These are phyloP conservation scores for Folsomia manolachei DNA, from an alignment of 2,888 invertebrate genomes.

Conservation along the genomic window DNA sequence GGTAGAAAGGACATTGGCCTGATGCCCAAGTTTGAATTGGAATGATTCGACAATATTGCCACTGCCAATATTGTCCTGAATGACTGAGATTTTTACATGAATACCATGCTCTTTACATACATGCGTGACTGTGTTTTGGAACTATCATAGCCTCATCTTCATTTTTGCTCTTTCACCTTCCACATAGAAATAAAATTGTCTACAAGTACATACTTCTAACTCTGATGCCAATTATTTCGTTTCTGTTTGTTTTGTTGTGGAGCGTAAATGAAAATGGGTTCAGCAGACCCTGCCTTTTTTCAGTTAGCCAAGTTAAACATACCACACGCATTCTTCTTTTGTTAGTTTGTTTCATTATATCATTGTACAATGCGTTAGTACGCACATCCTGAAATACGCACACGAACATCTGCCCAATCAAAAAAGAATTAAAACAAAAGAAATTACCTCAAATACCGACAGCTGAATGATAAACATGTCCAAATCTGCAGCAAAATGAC, in stretches of 20 bases:
- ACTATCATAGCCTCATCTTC: slow-evolving; percentile 23
- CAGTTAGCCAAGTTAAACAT: too few relatives aligned
- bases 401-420: too few relatives aligned
- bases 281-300: too few relatives aligned
- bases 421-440: background rate
- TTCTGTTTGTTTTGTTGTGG: background rate
- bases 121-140: slow-evolving; percentile 11
- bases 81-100: slow-evolving; percentile 9
- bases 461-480: background rate
- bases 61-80: slow-evolving; percentile 21
- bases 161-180: slow-evolving; percentile 18
- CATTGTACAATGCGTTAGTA: too few relatives aligned
- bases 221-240: background rate
- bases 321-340: too few relatives aligned
- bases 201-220: background rate
- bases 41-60: slow-evolving; percentile 20
- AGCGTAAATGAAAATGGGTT: too few relatives aligned
- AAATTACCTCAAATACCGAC: background rate
- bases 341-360: too few relatives aligned
- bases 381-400: too few relatives aligned
- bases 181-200: background rate
- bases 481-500: background rate
- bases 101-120: slow-evolving; percentile 20
- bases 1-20: slow-evolving; percentile 43
- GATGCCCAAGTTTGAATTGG: slow-evolving; percentile 44